Base-by-base conservation (phyloP, 2,888 invertebrate species). In the Pristionchus entomophagus region DNA sequence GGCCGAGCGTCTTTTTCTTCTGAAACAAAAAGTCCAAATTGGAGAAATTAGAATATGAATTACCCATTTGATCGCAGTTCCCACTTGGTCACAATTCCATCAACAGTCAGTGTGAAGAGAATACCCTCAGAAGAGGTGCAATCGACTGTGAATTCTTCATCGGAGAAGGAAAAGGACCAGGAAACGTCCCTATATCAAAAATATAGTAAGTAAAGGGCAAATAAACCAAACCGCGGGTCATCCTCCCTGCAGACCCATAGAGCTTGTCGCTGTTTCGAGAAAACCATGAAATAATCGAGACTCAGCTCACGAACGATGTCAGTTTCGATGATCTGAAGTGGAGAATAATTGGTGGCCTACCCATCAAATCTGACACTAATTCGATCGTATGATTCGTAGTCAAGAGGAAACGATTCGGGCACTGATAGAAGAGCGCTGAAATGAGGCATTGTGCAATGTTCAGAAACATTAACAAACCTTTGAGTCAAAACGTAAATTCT, bases 61-160 rank as follows among this genome's bases (percentile, higher is more conserved):
- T 26, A 89, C 89, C 90, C 90, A 53, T 88, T 86, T 0, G 89
- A 85, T n/a, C 87, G 56, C 86, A 91, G 86, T 26, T 88, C 89
- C 91, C 91, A 91, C 26, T 88, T 86, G 2, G 91, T 90, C 5
- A 91, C 81, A 35, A 88, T 87, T 51, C 91, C 91, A 45, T 87
- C 87, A 29, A 86, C 87, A 0, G 91, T 90, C 38, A 91, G 56
- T 5, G 88, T 88, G 81, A 88, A 90, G 45, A 91, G 49, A 26
- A 41, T 41, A 0, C 65, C 83, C 32, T 53, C 65, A 22, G 65
- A 22, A 0, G 83, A 35, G 6, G 83, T 29, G n/a, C 45, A 32
- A 38, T 84, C 83, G 5, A 84, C 83, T 8, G 65, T 84, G 32
- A 53, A 84, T 53, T 84, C 83, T 12, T 84, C 49, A 0, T 62